Evolutionary conservation across 2,888 invertebrate genomes (phyloP), one percentile per base, ranked within the genome.

Genomic region (Caenorhabditis angaria): DNA sequence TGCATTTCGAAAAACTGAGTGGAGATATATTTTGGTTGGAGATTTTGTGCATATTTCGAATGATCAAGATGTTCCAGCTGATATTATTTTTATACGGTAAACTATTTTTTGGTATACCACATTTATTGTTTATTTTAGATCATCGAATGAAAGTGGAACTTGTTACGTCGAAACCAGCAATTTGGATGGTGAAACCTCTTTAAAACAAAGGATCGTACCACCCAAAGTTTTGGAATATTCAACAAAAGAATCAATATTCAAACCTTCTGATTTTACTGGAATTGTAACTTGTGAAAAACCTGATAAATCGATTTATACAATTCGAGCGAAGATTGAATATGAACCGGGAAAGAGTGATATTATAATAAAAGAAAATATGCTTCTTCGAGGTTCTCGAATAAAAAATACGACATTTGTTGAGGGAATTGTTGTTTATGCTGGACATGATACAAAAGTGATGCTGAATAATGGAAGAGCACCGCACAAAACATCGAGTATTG

Each of bases 381-480:
- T 97, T 81, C 91, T 97, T 74, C 91, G 97, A 86, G 97, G 96
- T 88, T 97, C 96, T 89, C 91, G 93, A 79, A 91, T 97, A 83
- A 94, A 96, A 90, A 97, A 97, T 89, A 97, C 97, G 12, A 95
- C 96, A 89, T 97, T 91, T 88, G 92, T 97, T 50, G 97, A 97
- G 88, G 97, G 97, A 66, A 93, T 97, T 87, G 95, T 97, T 58
- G 93, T 97, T 62, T 97, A 97, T 90, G 95, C 94, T 78, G 94
- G 97, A 68, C 94, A 94, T 88, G 97, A 97, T 90, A 96, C 96
- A 20, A 97, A 97, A 90, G 94, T 96, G 22, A 94, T 97, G 94
- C 91, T 97, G 75, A 97, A 97, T 89, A 97, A 96, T 89, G 94
- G 94, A 79, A 94, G 95, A 53, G 95, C 95, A 69, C 91, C 95